Evolutionary conservation across 2,888 invertebrate species (phyloP).

Genomic region (Philereme vetulata): DNA sequence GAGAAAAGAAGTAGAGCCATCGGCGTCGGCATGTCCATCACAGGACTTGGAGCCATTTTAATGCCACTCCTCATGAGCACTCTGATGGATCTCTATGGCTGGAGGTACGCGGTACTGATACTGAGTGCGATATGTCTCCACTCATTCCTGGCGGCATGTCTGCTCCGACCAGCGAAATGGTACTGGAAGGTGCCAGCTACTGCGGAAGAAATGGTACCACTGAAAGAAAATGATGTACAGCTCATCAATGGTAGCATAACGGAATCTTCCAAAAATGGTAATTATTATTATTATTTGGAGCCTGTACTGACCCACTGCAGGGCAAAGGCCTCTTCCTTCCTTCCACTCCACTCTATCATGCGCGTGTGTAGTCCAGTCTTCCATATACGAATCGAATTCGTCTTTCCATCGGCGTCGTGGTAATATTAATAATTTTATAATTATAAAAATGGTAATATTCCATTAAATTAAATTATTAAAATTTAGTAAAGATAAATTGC

Average conservation of each 20-base stretch:
- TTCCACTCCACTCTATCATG: too few relatives aligned
- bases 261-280: conserved; percentile 60
- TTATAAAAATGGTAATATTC: too few relatives aligned
- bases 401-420: too few relatives aligned
- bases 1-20: conserved; percentile 85
- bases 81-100: conserved; percentile 82
- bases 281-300: too few relatives aligned
- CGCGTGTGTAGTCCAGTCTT: too few relatives aligned
- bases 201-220: conserved; percentile 62
- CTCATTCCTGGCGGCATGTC: conserved; percentile 82
- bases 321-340: too few relatives aligned
- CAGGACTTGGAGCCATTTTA: conserved; percentile 86
- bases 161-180: conserved; percentile 88
- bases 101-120: conserved; percentile 85
- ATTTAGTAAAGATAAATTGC: neutral
- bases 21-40: conserved; percentile 85
- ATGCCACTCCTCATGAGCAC: conserved; percentile 85
- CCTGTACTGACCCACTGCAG: too few relatives aligned
- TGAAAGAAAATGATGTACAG: conserved; percentile 59
- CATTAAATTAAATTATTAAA: neutral
- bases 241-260: conserved; percentile 62
- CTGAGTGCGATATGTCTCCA: conserved; percentile 85
- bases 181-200: conserved; percentile 76
- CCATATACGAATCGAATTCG: too few relatives aligned
- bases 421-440: too few relatives aligned